phyloP scores from a whole-genome alignment of 2,113 vertebrate genomes.

The Chloropsis cyanopogon region DNA sequence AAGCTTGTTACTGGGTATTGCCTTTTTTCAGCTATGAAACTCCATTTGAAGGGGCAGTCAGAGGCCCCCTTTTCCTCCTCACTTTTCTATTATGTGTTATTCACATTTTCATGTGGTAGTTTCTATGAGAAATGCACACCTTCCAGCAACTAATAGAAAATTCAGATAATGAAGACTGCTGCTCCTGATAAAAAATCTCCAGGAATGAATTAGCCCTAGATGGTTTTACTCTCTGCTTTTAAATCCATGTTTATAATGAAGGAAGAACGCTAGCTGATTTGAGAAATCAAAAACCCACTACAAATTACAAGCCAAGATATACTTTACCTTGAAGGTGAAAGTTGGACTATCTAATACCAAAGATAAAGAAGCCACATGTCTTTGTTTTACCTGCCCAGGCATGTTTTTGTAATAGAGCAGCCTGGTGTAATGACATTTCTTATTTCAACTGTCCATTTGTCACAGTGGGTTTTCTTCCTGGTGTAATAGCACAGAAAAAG shows the following conservation, averaged over 20 bases:
- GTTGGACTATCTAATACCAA: background rate
- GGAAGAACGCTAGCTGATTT: background rate
- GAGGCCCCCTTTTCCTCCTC: background rate
- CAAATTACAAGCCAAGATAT: background rate
- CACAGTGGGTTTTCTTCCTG: background rate
- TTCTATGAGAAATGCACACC: conserved; percentile 30
- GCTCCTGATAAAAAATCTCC: conserved; percentile 2
- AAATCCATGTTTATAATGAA: background rate
- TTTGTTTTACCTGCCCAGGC: conserved; percentile 5
- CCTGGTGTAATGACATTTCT: background rate
- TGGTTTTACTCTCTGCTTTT: background rate
- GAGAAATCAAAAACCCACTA: background rate
- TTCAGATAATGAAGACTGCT: conserved; percentile 41
- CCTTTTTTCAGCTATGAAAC: background rate
- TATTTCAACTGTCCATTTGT: conserved; percentile 1
- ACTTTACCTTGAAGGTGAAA: background rate
- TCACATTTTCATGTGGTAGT: background rate
- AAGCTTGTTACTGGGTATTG: background rate
- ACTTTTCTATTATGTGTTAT: background rate
- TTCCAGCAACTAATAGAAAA: conserved; percentile 45
- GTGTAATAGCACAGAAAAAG: background rate
- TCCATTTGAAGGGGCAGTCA: background rate
- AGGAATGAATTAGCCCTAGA: background rate
- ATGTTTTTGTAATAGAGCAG: background rate
- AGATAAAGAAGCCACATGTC: background rate